Evolutionary conservation across 2,113 vertebrate genomes (phyloP).

Genomic region (Bufo bufo): DNA sequence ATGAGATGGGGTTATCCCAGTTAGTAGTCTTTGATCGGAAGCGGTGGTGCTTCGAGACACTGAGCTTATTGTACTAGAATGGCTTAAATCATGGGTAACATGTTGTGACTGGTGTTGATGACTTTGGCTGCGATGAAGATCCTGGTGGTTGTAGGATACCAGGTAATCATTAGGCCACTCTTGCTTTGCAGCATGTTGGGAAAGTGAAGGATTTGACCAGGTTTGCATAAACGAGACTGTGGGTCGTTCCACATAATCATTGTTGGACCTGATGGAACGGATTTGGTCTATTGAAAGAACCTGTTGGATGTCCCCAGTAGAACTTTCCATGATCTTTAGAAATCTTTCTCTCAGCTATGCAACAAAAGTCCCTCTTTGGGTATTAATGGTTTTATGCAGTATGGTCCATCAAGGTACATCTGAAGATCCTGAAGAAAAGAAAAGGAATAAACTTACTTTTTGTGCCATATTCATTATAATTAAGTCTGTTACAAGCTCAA

Average conservation of each 20-base stretch:
- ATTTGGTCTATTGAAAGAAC: slow-evolving; percentile 95
- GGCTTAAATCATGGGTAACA: slow-evolving; percentile 83
- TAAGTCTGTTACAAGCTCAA: not conserved
- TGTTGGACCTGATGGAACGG: slow-evolving; percentile 88
- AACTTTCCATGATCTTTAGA: slow-evolving; percentile 79
- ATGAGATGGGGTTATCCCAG: slow-evolving; percentile 82
- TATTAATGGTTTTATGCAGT: slow-evolving; percentile 60
- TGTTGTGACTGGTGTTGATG: slow-evolving; percentile 82
- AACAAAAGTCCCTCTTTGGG: slow-evolving; percentile 71
- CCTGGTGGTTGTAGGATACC: slow-evolving; percentile 68
- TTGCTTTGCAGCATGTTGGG: slow-evolving; percentile 73
- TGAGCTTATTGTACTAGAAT: slow-evolving; percentile 95
- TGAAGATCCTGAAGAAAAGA: slow-evolving; percentile 78
- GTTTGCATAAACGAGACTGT: slow-evolving; percentile 70
- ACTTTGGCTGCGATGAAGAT: slow-evolving; percentile 84
- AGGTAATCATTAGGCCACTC: slow-evolving; percentile 71
- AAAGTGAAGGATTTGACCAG: slow-evolving; percentile 79
- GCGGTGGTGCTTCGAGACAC: slow-evolving; percentile 89
- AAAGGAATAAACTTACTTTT: slow-evolving; percentile 4
- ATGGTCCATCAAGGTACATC: slow-evolving; percentile 84
- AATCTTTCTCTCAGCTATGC: slow-evolving; percentile 66
- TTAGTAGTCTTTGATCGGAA: slow-evolving; percentile 93
- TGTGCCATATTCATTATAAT: too few species aligned
- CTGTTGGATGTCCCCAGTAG: slow-evolving; percentile 83
- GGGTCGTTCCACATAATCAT: slow-evolving; percentile 95